Evolutionary conservation across 2,888 invertebrate genomes (phyloP), one percentile per base, ranked within the genome.

Genomic region (Scelioninae gen. 1): DNA sequence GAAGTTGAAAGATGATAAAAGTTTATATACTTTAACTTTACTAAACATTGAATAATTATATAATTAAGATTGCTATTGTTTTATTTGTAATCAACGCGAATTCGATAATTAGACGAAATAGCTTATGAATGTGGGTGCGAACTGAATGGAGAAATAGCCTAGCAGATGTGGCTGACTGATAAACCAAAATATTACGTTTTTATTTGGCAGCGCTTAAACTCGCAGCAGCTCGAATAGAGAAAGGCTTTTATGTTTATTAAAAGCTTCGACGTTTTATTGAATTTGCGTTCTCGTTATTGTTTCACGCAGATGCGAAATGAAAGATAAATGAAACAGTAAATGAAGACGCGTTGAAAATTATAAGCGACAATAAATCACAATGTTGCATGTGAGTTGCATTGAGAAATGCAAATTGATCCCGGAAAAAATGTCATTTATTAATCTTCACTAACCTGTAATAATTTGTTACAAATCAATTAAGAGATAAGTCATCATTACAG

Each of bases 291-390:
- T 16, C 32, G 15, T 47, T 32, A 47, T 47, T 63, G 62, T 47
- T 47, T 63, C 31, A 13, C 13, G 31, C 16, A 47, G 34, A 38
- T 10, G 15, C 32, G 31, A 31, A 34, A 63, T 43, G 10, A 34
- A 63, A 63, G 62, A 63, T 63, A 60, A 63, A 63, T 47, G 62
- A 63, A 47, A 63, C 34, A 10, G 47, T 47, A 23, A 63, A 63
- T 63, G 47, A 63, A 63, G 47, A 47, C 15, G 34, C 47, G 9
- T 45, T 11, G 47, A 47, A 32, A 47, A 15, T 63, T 47, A 63
- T 47, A 11, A 47, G 45, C 6, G 9, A 47, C 45, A 34, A 63
- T 47, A 11, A 47, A 15, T 6, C 5, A 47, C 45, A 34, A 32
- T 29, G 62, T 31, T 13, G 32, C 34, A 32, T 63, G 47, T 6